phyloP scores from a whole-genome alignment of 2,113 vertebrate genomes.

The Pantherophis guttatus region DNA sequence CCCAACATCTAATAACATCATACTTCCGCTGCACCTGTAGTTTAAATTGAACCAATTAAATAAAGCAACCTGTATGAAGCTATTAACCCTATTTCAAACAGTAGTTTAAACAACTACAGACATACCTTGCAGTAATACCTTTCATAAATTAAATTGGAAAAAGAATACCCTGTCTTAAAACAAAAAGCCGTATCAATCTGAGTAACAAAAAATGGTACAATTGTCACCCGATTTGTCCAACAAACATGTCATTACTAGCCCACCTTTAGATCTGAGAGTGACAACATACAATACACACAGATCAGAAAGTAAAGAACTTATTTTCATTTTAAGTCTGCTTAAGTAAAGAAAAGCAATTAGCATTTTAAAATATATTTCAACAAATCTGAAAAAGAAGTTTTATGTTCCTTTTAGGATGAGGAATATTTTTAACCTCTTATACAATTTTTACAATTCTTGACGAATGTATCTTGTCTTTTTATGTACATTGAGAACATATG shows the following conservation, averaged over 20 bases:
- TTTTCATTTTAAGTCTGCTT: not conserved
- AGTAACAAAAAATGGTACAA: not conserved
- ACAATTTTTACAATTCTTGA: not conserved
- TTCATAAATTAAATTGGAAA: not conserved
- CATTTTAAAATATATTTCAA: not conserved
- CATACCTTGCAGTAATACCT: not conserved
- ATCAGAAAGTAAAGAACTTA: not conserved
- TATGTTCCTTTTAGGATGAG: not conserved
- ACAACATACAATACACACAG: not conserved
- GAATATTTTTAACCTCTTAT: not conserved
- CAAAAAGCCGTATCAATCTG: not conserved
- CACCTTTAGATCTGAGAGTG: not conserved
- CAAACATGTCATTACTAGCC: not conserved
- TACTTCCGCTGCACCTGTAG: not conserved
- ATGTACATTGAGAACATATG: too few relatives aligned
- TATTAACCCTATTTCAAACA: not conserved
- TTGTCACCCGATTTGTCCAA: not conserved
- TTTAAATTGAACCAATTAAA: not conserved
- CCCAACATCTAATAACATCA: not conserved
- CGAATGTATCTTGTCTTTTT: too few relatives aligned
- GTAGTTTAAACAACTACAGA: not conserved
- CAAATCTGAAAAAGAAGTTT: not conserved
- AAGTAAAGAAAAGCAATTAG: not conserved
- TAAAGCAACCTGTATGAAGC: not conserved
- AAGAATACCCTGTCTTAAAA: not conserved